These are phyloP conservation scores for Ameiurus melas DNA, from an alignment of 2,113 vertebrate species.

Conservation along the genomic window DNA sequence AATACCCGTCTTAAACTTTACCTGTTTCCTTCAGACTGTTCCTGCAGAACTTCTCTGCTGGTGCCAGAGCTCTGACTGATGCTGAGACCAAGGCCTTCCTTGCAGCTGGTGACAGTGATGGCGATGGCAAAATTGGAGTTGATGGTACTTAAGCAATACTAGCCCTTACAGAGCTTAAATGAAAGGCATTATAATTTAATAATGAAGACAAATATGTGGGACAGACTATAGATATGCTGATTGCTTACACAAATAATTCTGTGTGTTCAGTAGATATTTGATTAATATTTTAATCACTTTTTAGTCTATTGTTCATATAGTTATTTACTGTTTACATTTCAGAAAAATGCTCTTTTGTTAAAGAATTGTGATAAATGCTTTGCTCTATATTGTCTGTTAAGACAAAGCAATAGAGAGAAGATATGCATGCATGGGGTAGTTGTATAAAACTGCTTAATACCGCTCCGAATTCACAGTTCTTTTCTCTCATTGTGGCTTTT, in stretches of 20 bases:
- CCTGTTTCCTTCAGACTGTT: slow-evolving; percentile 56
- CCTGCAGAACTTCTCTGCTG: slow-evolving; percentile 62
- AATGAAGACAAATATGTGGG: not conserved
- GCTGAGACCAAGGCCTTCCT: slow-evolving; percentile 66
- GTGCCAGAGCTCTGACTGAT: slow-evolving; percentile 62
- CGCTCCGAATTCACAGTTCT: no score
- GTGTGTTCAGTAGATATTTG: not conserved
- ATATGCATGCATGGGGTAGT: not conserved
- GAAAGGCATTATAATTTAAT: not conserved
- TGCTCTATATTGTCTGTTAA: not conserved
- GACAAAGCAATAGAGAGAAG: not conserved
- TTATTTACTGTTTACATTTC: not conserved
- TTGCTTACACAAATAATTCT: not conserved
- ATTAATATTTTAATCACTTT: not conserved
- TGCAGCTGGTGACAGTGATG: slow-evolving; percentile 62
- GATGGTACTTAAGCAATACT: slow-evolving; percentile 56
- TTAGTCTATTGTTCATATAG: not conserved
- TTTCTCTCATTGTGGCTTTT: not conserved
- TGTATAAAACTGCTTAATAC: not conserved
- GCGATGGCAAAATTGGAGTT: slow-evolving; percentile 67
- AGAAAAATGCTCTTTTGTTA: not conserved
- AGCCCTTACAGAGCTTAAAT: not conserved
- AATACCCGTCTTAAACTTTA: no score
- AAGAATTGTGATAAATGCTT: not conserved
- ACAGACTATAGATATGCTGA: not conserved